Percentiles rank a stretch among this genome's conserved stretches.
Evolutionary conservation across 2,113 vertebrate genomes (phyloP).

Genomic region (Limanda limanda): DNA sequence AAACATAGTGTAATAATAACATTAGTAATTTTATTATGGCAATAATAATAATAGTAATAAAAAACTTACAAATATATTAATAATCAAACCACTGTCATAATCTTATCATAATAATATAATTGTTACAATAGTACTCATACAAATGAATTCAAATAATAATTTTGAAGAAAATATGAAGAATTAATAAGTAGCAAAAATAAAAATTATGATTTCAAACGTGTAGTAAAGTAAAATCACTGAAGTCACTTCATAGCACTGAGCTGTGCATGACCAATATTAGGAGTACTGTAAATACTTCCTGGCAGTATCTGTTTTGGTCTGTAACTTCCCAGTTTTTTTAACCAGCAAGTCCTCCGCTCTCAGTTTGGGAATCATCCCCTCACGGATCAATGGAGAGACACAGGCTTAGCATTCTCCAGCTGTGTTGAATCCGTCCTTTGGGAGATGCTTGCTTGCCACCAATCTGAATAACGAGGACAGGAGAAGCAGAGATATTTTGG

Average conservation of each 20-base stretch:
- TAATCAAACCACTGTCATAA: too few species aligned
- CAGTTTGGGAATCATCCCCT: not conserved
- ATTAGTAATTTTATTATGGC: too few species aligned
- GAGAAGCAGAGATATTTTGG: slow-evolving; percentile 2
- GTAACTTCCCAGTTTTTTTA: not conserved
- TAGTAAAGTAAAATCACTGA: too few species aligned
- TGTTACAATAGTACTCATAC: too few species aligned
- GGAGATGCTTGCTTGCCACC: slow-evolving; percentile 20
- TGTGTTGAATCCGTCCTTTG: slow-evolving; percentile 6
- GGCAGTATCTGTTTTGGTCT: not conserved
- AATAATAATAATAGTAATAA: too few species aligned
- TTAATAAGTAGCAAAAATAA: too few species aligned
- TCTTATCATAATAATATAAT: too few species aligned
- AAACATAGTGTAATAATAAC: too few species aligned
- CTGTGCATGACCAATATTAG: not conserved
- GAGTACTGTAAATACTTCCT: not conserved
- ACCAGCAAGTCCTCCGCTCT: not conserved
- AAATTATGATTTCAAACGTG: too few species aligned
- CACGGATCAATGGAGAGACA: not conserved
- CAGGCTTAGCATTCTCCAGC: not conserved
- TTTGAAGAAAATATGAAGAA: too few species aligned
- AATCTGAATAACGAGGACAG: slow-evolving; percentile 15
- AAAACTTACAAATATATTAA: too few species aligned
- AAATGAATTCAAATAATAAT: too few species aligned
- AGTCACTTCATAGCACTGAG: not conserved